phyloP scores from a whole-genome alignment of 2,113 vertebrate genomes.

The Maccullochella peelii region DNA sequence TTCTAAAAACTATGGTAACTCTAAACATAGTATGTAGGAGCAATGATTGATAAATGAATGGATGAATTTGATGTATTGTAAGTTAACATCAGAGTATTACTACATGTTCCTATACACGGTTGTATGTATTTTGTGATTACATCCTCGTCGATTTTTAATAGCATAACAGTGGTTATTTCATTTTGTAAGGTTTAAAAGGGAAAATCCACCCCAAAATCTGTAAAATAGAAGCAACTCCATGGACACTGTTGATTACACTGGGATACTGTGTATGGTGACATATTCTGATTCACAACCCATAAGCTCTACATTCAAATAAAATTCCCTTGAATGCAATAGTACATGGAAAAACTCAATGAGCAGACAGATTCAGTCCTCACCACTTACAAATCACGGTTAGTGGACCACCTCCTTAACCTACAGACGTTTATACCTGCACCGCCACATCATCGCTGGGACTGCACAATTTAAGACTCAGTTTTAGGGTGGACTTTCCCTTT shows the following conservation, averaged over 20 bases:
- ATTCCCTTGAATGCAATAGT: neutral
- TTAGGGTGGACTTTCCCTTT: slow-evolving; percentile 55
- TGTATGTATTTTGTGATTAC: neutral
- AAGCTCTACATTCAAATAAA: neutral
- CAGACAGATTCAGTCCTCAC: neutral
- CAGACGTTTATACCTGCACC: neutral
- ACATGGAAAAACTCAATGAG: neutral
- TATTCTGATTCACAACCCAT: no score
- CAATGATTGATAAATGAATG: neutral
- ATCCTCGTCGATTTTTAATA: neutral
- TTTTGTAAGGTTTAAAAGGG: neutral
- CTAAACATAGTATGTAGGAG: neutral
- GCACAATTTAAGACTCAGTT: neutral
- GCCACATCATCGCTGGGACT: neutral
- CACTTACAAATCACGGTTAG: neutral
- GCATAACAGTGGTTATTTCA: neutral
- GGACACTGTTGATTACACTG: neutral
- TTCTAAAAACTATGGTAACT: neutral
- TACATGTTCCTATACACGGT: neutral
- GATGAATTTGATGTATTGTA: neutral
- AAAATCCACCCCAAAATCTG: neutral
- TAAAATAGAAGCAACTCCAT: neutral
- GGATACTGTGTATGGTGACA: neutral
- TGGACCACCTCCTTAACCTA: neutral
- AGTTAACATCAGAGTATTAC: neutral